Evolutionary conservation across 1,140 invertebrate genomes (phyloP).

Genomic region (Aphaenogaster floridana): DNA sequence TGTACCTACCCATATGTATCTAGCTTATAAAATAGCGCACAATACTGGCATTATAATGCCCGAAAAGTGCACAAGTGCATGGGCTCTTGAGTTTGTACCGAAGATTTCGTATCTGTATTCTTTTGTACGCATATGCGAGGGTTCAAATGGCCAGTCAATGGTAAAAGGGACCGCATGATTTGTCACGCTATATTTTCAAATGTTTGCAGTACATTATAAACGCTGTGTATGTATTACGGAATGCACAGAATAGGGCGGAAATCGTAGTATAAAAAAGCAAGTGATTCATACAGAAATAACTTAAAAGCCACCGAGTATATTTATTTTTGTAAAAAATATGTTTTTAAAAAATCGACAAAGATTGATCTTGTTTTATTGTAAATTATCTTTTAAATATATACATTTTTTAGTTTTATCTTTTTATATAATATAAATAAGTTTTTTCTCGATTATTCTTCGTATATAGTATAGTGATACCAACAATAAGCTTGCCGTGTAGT

Average conservation of each 20-base stretch:
- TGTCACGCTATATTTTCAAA: slow-evolving; percentile 45
- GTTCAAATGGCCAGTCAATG: slow-evolving; percentile 71
- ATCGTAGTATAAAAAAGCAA: not conserved
- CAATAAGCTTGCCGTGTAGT: not conserved
- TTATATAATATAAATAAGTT: not conserved
- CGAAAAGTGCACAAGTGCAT: slow-evolving; percentile 72
- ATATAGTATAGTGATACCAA: slow-evolving; percentile 1
- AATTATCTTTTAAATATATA: not conserved
- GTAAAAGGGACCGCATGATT: slow-evolving; percentile 31
- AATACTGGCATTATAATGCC: slow-evolving; percentile 72
- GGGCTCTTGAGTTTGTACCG: slow-evolving; percentile 74
- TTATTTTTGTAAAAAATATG: not conserved
- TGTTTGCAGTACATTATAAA: not conserved
- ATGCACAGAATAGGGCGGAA: not conserved
- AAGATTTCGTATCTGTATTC: slow-evolving; percentile 73
- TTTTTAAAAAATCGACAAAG: not conserved
- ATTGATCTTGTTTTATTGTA: not conserved
- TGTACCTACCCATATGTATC: slow-evolving; percentile 71
- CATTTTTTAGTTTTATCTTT: not conserved
- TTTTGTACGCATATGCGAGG: slow-evolving; percentile 59
- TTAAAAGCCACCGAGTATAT: slow-evolving; percentile 31
- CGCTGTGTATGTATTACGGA: not conserved
- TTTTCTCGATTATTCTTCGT: not conserved
- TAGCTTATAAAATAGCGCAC: slow-evolving; percentile 72
- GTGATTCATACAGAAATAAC: slow-evolving; percentile 79